Percentiles rank a stretch among this genome's conserved stretches.
Evolutionary conservation across 2,113 vertebrate species (phyloP).

Genomic region (Pleuronectes platessa): DNA sequence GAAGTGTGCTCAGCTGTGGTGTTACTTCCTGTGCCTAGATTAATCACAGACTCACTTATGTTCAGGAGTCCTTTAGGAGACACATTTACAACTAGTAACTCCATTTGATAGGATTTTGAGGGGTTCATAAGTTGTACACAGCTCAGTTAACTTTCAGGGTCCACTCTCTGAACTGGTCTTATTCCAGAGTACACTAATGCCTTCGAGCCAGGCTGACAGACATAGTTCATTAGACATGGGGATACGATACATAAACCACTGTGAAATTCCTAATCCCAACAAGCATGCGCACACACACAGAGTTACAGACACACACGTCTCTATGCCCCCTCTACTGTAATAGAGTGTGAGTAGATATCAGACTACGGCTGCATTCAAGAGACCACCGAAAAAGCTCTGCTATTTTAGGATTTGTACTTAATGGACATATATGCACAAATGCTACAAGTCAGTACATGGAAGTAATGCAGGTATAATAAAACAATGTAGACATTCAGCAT

Average conservation of each 20-base stretch:
- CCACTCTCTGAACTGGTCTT: slow-evolving; percentile 5
- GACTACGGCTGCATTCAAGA: slow-evolving; percentile 31
- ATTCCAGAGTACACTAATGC: slow-evolving; percentile 23
- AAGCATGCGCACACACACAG: slow-evolving; percentile 28
- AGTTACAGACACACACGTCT: neutral
- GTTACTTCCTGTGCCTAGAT: slow-evolving; percentile 75
- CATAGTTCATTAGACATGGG: slow-evolving; percentile 75
- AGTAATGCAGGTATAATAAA: slow-evolving; percentile 8
- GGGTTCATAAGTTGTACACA: neutral
- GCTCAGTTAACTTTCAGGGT: neutral
- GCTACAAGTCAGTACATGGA: neutral
- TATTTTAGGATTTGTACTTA: slow-evolving; percentile 40
- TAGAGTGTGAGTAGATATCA: slow-evolving; percentile 32
- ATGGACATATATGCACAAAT: slow-evolving; percentile 14
- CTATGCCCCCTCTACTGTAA: slow-evolving; percentile 24
- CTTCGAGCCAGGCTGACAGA: slow-evolving; percentile 33
- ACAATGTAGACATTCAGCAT: slow-evolving; percentile 3
- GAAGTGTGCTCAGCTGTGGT: slow-evolving; percentile 73
- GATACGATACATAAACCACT: slow-evolving; percentile 65
- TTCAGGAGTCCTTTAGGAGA: neutral
- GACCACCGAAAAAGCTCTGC: slow-evolving; percentile 1
- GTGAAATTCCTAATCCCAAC: slow-evolving; percentile 75
- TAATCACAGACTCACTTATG: slow-evolving; percentile 54
- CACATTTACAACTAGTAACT: neutral
- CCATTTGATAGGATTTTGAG: neutral